phyloP scores from a whole-genome alignment of 2,113 vertebrate species.

The Ceyx melanurus region DNA sequence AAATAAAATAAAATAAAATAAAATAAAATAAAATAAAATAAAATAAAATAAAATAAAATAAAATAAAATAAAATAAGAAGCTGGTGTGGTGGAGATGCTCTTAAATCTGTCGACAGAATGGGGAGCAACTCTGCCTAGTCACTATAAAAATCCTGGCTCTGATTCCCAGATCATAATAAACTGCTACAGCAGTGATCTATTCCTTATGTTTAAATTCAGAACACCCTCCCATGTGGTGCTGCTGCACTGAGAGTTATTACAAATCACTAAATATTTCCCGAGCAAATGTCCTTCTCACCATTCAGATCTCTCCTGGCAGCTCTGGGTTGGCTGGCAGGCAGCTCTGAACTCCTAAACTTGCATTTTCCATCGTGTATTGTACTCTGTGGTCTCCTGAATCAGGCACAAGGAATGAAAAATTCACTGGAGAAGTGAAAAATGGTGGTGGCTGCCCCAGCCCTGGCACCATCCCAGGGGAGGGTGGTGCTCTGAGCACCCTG shows the following conservation, averaged over 20 bases:
- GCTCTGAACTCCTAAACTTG: not conserved
- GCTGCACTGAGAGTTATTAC: not conserved
- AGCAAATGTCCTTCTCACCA: not conserved
- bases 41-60: too few relatives aligned
- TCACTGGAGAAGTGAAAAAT: not conserved
- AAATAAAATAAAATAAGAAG: too few relatives aligned
- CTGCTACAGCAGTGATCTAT: not conserved
- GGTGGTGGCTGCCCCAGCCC: not conserved
- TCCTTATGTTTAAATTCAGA: slow-evolving; percentile 3
- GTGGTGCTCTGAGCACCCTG: not conserved
- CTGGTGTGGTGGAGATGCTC: not conserved
- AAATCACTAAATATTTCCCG: not conserved
- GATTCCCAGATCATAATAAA: not conserved
- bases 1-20: too few relatives aligned
- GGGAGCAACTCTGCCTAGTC: not conserved
- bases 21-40: too few relatives aligned
- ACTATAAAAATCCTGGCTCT: not conserved
- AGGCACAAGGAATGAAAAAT: not conserved
- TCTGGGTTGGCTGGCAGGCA: not conserved
- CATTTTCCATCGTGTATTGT: not conserved
- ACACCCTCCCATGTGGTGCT: not conserved
- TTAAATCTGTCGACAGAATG: not conserved
- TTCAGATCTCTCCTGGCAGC: not conserved
- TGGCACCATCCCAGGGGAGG: not conserved
- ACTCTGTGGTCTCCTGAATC: not conserved